phyloP scores from a whole-genome alignment of 2,888 invertebrate genomes.

The Lepidocyrtinus sp. region DNA sequence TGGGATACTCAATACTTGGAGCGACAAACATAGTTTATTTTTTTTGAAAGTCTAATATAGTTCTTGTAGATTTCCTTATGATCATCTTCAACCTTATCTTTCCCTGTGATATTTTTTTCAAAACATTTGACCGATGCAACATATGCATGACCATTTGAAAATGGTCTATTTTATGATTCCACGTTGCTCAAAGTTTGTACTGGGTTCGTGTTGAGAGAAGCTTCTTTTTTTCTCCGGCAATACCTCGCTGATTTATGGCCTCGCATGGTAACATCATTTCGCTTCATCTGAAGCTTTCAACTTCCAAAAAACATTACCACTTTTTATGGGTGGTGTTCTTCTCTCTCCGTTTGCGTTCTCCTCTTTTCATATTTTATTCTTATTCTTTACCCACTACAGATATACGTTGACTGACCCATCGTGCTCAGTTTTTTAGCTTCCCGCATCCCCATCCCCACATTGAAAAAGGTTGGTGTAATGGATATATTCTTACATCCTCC shows the following conservation, averaged over 20 bases:
- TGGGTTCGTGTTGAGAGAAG: no score
- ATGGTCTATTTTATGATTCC: slow-evolving; percentile 62
- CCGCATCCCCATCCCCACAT: neutral
- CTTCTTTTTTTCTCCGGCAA: slow-evolving; percentile 62
- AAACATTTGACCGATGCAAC: no score
- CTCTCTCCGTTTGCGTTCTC: slow-evolving; percentile 10
- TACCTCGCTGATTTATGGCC: slow-evolving; percentile 69
- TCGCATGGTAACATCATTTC: slow-evolving; percentile 69
- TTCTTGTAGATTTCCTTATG: no score
- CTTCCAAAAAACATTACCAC: slow-evolving; percentile 65
- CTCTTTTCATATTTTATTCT: slow-evolving; percentile 33
- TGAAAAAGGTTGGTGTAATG: neutral
- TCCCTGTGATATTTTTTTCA: slow-evolving; percentile 26
- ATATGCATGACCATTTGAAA: slow-evolving; percentile 37
- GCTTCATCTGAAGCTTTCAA: slow-evolving; percentile 68
- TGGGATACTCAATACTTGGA: no score
- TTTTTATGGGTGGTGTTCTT: slow-evolving; percentile 59
- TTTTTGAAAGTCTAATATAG: slow-evolving; percentile 45
- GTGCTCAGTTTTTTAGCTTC: neutral
- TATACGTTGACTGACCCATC: slow-evolving; percentile 13
- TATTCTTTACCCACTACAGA: slow-evolving; percentile 29
- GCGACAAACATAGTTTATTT: no score
- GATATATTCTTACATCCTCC: neutral
- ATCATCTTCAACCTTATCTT: no score
- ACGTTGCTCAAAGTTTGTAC: no score